Conservation (phyloP, 2,113 vertebrate genomes). For the Anarrhichthys ocellatus region DNA sequence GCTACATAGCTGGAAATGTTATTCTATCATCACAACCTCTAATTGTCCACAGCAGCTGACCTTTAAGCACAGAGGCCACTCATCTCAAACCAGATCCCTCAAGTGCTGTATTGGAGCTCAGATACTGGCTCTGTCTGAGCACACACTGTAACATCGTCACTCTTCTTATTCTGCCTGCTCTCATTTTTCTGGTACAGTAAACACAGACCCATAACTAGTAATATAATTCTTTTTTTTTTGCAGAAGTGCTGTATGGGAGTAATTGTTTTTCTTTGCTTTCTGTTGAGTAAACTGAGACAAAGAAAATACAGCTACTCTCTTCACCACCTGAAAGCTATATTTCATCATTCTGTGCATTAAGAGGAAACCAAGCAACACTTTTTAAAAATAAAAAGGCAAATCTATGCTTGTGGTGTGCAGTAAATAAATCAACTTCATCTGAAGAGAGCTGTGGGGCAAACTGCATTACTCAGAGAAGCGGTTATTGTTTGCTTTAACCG, state of each 20-base stretch:
- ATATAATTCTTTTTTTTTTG: constrained; percentile 15
- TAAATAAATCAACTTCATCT: constrained; percentile 68
- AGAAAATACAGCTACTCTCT: constrained; percentile 10
- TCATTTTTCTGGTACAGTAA: constrained; percentile 11
- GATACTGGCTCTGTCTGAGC: constrained; percentile 7
- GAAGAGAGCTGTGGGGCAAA: constrained; percentile 52
- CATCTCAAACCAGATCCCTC: constrained; percentile 18
- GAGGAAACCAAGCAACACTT: constrained; percentile 58
- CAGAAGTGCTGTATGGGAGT: constrained; percentile 2
- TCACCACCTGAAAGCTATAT: constrained; percentile 49
- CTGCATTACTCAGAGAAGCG: constrained; percentile 59
- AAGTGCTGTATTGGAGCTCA: constrained; percentile 13
- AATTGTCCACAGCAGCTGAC: constrained; percentile 65
- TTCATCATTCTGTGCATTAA: constrained; percentile 60
- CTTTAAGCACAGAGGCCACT: constrained; percentile 56
- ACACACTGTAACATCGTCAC: not conserved
- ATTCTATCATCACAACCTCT: constrained; percentile 56
- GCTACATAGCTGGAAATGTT: constrained; percentile 55
- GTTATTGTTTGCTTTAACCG: constrained; percentile 74
- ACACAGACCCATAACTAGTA: constrained; percentile 36
- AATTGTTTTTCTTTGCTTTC: constrained; percentile 32
- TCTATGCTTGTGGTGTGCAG: constrained; percentile 43
- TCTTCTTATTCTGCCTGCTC: constrained; percentile 15
- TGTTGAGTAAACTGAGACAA: constrained; percentile 29
- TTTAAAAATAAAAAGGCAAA: constrained; percentile 40